Evolutionary conservation across 2,113 vertebrate species (phyloP).

Genomic region (Phalacrocorax aristotelis): DNA sequence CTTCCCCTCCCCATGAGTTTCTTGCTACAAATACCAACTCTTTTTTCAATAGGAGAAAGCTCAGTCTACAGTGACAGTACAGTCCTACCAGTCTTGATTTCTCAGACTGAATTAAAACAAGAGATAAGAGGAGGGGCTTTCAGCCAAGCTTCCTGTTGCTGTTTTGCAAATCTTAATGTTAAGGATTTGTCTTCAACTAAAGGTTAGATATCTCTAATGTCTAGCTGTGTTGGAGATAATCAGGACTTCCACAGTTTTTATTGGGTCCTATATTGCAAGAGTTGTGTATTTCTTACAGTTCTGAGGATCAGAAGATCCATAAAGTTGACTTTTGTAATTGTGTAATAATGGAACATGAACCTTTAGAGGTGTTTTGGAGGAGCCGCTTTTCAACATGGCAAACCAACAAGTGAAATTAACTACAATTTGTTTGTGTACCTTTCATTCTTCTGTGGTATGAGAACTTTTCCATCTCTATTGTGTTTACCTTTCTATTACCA

Average conservation of each 20-base stretch:
- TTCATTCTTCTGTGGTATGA: background rate
- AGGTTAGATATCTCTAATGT: too few relatives aligned
- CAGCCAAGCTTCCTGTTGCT: background rate
- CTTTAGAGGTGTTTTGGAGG: background rate
- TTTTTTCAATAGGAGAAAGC: background rate
- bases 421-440: background rate
- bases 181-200: too few relatives aligned
- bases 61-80: background rate
- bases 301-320: background rate
- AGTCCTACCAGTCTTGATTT: background rate
- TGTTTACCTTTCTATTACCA: background rate
- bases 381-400: background rate
- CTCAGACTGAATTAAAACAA: background rate
- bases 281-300: background rate
- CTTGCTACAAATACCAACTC: background rate
- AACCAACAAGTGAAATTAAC: background rate
- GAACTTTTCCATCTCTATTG: background rate
- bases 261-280: background rate
- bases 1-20: background rate
- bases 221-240: background rate
- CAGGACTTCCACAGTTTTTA: background rate
- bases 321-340: too few relatives aligned
- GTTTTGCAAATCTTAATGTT: background rate
- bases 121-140: background rate
- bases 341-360: background rate